A percentile compares a stretch with the other conserved stretches of the same genome.
Evolutionary conservation across 1,140 invertebrate genomes (phyloP).

Genomic region (Drosophila pseudoobscura): DNA sequence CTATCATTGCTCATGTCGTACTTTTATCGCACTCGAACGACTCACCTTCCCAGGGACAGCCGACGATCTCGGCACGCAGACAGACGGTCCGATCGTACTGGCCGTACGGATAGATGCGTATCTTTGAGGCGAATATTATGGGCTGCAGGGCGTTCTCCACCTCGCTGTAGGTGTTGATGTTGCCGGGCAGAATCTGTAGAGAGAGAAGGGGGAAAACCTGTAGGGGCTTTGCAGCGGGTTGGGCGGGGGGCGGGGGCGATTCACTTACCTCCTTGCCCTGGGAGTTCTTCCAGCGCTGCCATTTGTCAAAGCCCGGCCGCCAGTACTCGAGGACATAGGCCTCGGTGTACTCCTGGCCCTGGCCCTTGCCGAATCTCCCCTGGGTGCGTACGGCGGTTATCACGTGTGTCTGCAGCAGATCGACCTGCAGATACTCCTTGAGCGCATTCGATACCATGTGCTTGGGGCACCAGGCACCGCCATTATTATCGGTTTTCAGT

Average conservation of each 20-base stretch:
- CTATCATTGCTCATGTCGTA: slow-evolving; percentile 69
- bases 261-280: slow-evolving; percentile 89
- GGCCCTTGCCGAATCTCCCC: slow-evolving; percentile 96
- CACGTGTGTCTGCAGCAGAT: slow-evolving; percentile 90
- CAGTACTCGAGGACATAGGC: slow-evolving; percentile 96
- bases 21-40: slow-evolving; percentile 55
- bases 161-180: slow-evolving; percentile 93
- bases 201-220: not conserved
- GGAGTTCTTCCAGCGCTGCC: slow-evolving; percentile 91
- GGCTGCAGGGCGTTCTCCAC: slow-evolving; percentile 91
- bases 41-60: slow-evolving; percentile 94
- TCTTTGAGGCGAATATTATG: slow-evolving; percentile 92
- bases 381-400: slow-evolving; percentile 94
- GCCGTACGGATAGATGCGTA: slow-evolving; percentile 95
- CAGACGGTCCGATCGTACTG: slow-evolving; percentile 95
- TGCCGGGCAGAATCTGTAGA: slow-evolving; percentile 91
- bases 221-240: slow-evolving; percentile 3
- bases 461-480: slow-evolving; percentile 97
- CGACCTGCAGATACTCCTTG: slow-evolving; percentile 95
- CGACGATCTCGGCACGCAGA: slow-evolving; percentile 95
- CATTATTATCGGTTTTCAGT: slow-evolving; percentile 93
- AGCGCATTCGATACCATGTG: slow-evolving; percentile 93
- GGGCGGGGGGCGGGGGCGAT: too few species aligned
- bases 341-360: slow-evolving; percentile 96
- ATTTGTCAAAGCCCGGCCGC: slow-evolving; percentile 91